A percentile compares a stretch with the other conserved stretches of the same genome.
phyloP scores from a whole-genome alignment of 2,797 vertebrate species.

The Sylvia borin region DNA sequence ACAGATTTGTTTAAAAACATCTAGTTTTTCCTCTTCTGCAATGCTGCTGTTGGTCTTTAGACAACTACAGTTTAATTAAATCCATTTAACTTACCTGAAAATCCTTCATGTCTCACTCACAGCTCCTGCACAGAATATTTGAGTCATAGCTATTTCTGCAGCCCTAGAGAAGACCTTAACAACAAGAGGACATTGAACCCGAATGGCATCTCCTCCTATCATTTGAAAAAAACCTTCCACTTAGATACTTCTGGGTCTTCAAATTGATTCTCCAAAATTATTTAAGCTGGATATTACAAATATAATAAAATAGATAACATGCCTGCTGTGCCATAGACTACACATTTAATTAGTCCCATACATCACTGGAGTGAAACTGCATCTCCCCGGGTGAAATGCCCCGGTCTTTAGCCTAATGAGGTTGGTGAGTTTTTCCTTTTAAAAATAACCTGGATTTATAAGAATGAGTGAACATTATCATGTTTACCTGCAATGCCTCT shows the following conservation, averaged over 20 bases:
- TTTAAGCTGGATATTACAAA: background rate
- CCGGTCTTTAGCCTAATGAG: background rate
- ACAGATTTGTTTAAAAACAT: background rate
- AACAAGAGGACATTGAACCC: background rate
- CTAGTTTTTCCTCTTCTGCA: background rate
- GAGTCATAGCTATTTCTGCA: background rate
- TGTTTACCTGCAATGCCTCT: background rate
- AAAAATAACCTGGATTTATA: background rate
- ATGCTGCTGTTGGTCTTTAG: background rate
- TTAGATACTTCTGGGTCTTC: background rate
- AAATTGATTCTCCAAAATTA: background rate
- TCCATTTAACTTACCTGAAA: background rate
- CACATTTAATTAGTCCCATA: background rate
- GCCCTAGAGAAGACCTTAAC: background rate
- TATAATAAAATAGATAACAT: background rate
- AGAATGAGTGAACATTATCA: background rate
- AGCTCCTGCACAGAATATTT: background rate
- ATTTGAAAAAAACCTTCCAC: background rate
- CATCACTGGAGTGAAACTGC: background rate
- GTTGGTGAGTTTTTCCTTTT: background rate
- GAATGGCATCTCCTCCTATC: background rate
- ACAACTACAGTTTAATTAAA: background rate
- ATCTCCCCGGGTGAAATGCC: background rate
- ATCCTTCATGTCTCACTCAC: background rate
- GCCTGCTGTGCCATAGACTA: background rate